Evolutionary conservation across 2,113 vertebrate species (phyloP).

Genomic region (Dicentrarchus labrax): DNA sequence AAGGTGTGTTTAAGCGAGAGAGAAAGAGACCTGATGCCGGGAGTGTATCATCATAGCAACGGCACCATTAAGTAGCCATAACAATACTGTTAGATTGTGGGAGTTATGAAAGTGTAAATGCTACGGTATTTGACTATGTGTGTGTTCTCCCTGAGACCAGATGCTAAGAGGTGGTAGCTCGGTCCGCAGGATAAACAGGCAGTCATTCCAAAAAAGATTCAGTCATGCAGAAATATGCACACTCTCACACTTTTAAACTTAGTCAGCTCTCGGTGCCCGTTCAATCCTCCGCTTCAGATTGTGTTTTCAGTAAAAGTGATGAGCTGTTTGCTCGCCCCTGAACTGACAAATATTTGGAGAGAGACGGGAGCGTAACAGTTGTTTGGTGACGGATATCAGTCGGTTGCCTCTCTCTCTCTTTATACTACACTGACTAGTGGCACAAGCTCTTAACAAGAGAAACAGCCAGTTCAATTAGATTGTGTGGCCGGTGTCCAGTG

Average conservation of each 20-base stretch:
- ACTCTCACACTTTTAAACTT: constrained; percentile 16
- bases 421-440: not conserved
- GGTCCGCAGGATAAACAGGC: constrained; percentile 11
- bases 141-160: not conserved
- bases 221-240: constrained; percentile 22
- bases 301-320: constrained; percentile 36
- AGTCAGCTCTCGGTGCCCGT: constrained; percentile 6
- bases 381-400: constrained; percentile 45
- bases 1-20: not conserved
- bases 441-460: constrained; percentile 8
- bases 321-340: constrained; percentile 24
- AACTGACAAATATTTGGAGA: constrained; percentile 38
- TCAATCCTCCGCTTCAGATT: constrained; percentile 20
- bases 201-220: constrained; percentile 18
- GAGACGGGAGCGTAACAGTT: constrained; percentile 4
- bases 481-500: constrained; percentile 56
- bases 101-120: constrained; percentile 31
- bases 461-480: constrained; percentile 61
- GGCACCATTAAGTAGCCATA: constrained; percentile 30
- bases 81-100: constrained; percentile 11
- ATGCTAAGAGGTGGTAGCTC: constrained; percentile 2
- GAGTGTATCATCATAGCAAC: not conserved
- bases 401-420: not conserved
- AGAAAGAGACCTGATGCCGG: constrained; percentile 31
- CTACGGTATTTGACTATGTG: not conserved